Base-by-base conservation (phyloP, 2,113 vertebrate genomes). In the Opisthocomus hoazin region DNA sequence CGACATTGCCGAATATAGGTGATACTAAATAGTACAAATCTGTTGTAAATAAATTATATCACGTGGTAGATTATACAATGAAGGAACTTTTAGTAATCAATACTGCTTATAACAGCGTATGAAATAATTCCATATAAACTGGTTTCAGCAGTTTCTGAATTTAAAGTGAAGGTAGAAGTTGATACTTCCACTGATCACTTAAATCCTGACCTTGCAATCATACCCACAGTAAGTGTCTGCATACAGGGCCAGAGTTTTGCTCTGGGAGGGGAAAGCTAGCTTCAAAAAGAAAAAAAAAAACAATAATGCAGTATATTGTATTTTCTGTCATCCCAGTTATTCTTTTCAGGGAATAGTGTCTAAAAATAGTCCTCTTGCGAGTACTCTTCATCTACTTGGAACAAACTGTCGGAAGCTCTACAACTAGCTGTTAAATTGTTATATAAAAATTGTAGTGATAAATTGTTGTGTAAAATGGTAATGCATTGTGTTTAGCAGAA, bases 301-400 rank as follows among this genome's bases (percentile, higher is more conserved):
- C 5, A 29, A n/a, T 6, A 1, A n/a, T 6, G 1, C 12, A 36
- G 1, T 30, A 4, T 30, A 3, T 8, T 9, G 1, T 71, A 3
- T 81, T 84, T 74, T 75, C 23, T 66, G 11, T 69, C 19, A 69
- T 45, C 10, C 2, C 12, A 37, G 17, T 45, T 23, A 11, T 7
- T 70, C 34, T 89, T 39, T 75, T n/a, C 27, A 54, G 58, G 2
- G 8, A 61, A 6, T 23, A 71, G 9, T 43, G 26, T 79, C 66
- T 77, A 11, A 48, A 57, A 81, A 13, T 16, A 54, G 4, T 46
- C 24, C 78, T 60, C 24, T 11, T 61, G 23, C 81, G 27, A 32
- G 7, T 76, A 13, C 10, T 81, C 24, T 57, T 87, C 1, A 13
- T 22, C 61, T 86, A 1, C 69, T 82, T 94, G 16, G 37, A 57